Evolutionary conservation across 2,888 invertebrate genomes (phyloP).

Genomic region (Nomada ruficornis): DNA sequence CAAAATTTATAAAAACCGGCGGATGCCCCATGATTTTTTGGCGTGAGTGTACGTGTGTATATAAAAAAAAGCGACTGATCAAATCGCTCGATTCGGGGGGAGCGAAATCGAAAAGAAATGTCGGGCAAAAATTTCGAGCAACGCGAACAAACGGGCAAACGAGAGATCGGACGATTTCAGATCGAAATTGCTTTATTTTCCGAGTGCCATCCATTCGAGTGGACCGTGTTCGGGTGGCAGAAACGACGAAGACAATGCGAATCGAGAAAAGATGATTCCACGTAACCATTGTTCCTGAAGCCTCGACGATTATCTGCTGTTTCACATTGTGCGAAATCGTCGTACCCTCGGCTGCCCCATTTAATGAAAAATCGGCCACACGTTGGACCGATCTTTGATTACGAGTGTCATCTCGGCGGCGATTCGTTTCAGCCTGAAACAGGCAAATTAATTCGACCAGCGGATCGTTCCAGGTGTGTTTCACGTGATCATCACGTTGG

Average conservation of each 20-base stretch:
- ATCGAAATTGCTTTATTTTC: conserved; percentile 59
- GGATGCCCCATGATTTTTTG: too few species aligned
- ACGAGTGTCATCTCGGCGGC: conserved; percentile 56
- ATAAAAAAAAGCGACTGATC: background rate
- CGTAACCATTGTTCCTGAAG: conserved; percentile 56
- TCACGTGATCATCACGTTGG: background rate
- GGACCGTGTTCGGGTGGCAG: conserved; percentile 12
- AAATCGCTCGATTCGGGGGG: background rate
- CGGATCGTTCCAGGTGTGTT: background rate
- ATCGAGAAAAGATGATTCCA: conserved; percentile 60
- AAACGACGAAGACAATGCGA: conserved; percentile 58
- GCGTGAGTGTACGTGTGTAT: background rate
- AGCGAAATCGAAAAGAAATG: conserved; percentile 8
- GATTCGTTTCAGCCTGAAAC: conserved; percentile 54
- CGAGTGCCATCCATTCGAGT: conserved; percentile 50
- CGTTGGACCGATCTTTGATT: conserved; percentile 58
- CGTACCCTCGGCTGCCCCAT: conserved; percentile 73
- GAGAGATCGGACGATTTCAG: conserved; percentile 6
- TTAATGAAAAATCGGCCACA: conserved; percentile 79
- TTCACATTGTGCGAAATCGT: conserved; percentile 78
- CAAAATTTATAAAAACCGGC: too few species aligned
- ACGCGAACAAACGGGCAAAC: conserved; percentile 7
- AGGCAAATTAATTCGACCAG: conserved; percentile 56
- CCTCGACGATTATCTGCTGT: conserved; percentile 67
- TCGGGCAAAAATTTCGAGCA: conserved; percentile 23